A percentile compares a stretch with the other conserved stretches of the same genome.
Conservation (phyloP, 2,888 invertebrate species). For the Gortyna flavago region DNA sequence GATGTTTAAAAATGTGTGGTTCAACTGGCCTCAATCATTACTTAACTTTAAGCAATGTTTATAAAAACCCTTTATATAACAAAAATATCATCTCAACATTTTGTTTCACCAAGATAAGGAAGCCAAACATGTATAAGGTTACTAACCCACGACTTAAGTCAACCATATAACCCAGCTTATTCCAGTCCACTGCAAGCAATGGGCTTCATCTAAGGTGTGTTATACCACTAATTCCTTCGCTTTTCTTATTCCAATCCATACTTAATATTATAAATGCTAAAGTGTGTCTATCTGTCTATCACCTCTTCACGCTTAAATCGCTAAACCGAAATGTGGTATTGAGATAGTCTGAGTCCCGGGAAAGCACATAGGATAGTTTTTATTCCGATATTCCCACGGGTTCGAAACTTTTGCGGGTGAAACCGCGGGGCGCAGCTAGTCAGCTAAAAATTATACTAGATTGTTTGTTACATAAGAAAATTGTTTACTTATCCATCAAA, state of each 20-base stretch:
- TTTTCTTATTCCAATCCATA: constrained; percentile 1
- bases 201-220: constrained; percentile 6
- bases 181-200: constrained; percentile 5
- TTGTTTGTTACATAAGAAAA: constrained; percentile 20
- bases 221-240: background rate
- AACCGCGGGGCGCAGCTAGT: background rate
- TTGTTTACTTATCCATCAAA: constrained; percentile 3
- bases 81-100: background rate
- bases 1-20: too few relatives aligned
- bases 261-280: too few relatives aligned
- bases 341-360: too few relatives aligned
- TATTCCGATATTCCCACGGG: too few relatives aligned
- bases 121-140: constrained; percentile 29
- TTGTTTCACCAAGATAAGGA: constrained; percentile 7
- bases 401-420: too few relatives aligned
- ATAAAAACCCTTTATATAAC: background rate
- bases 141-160: background rate
- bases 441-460: constrained; percentile 19
- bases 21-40: too few relatives aligned
- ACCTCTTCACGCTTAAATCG: too few relatives aligned
- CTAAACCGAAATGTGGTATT: too few relatives aligned
- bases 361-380: too few relatives aligned
- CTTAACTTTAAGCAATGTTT: background rate
- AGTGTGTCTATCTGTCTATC: too few relatives aligned
- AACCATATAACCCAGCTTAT: constrained; percentile 28